Evolutionary conservation across 2,888 invertebrate species (phyloP).

Genomic region (Aphidius colemani): DNA sequence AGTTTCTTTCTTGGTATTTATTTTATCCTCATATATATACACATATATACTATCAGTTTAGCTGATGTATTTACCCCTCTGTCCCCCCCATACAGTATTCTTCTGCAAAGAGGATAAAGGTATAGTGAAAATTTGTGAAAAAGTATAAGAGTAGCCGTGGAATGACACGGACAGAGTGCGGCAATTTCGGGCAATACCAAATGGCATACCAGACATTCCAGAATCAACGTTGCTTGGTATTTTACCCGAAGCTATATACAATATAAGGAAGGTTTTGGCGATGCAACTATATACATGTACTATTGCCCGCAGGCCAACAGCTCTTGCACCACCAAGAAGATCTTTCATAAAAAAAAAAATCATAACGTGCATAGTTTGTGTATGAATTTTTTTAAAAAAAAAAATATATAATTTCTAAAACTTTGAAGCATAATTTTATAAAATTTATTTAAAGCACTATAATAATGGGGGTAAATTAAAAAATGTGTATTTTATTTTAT

Average conservation of each 20-base stretch:
- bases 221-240: constrained; percentile 57
- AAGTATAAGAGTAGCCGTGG: constrained; percentile 35
- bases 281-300: background rate
- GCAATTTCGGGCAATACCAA: constrained; percentile 59
- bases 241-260: constrained; percentile 44
- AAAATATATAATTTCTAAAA: too few relatives aligned
- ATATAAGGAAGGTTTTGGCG: background rate
- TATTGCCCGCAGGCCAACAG: background rate
- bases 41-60: too few relatives aligned
- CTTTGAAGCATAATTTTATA: too few relatives aligned
- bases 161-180: constrained; percentile 59
- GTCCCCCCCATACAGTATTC: too few relatives aligned
- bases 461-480: too few relatives aligned
- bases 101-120: too few relatives aligned
- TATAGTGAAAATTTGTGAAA: too few relatives aligned
- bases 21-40: background rate
- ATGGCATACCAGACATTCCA: constrained; percentile 55
- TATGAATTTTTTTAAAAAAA: background rate
- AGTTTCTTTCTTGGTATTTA: background rate
- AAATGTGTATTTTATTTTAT: too few relatives aligned
- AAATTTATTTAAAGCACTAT: too few relatives aligned
- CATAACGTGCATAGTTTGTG: background rate
- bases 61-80: too few relatives aligned
- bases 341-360: background rate
- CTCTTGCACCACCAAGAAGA: background rate